phyloP scores from a whole-genome alignment of 2,797 vertebrate species.

The Serranus cabrilla region DNA sequence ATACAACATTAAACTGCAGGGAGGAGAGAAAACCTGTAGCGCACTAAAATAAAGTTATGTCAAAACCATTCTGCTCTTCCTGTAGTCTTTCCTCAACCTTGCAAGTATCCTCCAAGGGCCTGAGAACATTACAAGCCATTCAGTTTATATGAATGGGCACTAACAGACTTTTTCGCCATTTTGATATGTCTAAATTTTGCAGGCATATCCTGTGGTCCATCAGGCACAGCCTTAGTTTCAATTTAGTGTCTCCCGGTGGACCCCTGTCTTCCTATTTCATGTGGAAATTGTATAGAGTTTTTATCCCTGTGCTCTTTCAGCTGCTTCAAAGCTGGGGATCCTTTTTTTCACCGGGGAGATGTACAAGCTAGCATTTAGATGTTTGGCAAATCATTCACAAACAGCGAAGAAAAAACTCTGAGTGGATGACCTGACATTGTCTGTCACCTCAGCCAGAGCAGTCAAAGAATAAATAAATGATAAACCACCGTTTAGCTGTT shows the following conservation, averaged over 20 bases:
- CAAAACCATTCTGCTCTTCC: slow-evolving; percentile 98
- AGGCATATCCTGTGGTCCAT: slow-evolving; percentile 99
- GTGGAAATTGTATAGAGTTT: slow-evolving; percentile 89
- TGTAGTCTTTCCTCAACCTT: slow-evolving; percentile 91
- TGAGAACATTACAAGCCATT: slow-evolving; percentile 95
- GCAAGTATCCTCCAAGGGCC: slow-evolving; percentile 90
- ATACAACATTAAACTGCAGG: slow-evolving; percentile 94
- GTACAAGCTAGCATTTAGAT: slow-evolving; percentile 88
- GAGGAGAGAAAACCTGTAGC: slow-evolving; percentile 91
- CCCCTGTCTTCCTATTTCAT: slow-evolving; percentile 90
- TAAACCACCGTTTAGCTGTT: slow-evolving; percentile 60
- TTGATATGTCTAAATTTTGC: slow-evolving; percentile 94
- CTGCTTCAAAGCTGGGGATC: slow-evolving; percentile 86
- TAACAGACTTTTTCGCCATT: slow-evolving; percentile 99
- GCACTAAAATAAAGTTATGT: slow-evolving; percentile 95
- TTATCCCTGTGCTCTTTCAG: slow-evolving; percentile 81
- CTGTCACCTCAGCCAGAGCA: slow-evolving; percentile 35
- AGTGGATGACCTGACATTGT: slow-evolving; percentile 25
- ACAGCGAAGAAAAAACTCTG: slow-evolving; percentile 62
- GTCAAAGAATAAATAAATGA: slow-evolving; percentile 71
- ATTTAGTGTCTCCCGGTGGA: slow-evolving; percentile 96
- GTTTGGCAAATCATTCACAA: slow-evolving; percentile 85
- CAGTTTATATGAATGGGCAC: slow-evolving; percentile 97
- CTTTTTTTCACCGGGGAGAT: slow-evolving; percentile 83
- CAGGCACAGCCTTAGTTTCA: slow-evolving; percentile 98